Evolutionary conservation across 2,888 invertebrate species (phyloP), one percentile per base, ranked within the genome.

Genomic region (Synergus laeviventris): DNA sequence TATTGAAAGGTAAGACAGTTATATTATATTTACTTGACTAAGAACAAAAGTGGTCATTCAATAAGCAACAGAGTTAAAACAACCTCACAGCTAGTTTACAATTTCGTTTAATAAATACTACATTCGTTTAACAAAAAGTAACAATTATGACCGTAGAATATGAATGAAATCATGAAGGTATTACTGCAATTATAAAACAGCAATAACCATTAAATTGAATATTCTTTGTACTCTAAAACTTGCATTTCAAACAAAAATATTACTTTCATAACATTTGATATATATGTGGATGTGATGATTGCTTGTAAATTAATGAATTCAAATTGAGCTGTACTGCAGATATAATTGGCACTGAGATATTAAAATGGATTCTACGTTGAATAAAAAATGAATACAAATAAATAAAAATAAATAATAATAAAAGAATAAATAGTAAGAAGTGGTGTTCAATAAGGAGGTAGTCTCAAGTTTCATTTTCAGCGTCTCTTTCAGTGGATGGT

Each of bases 391-490:
- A 81, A 75, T 78, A 79, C 76, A 76, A 82, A 79, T 79, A 79
- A 80, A 76, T 76, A 80, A 78, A 66, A 78, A 80, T 78, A 74
- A 75, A 70, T 64, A 64, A 45, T 0, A 56, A 39, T 61, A 66
- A 38, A 21, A 21, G 56, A 21, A 21, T 21, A 12, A 21, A 9
- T 45, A 21, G 2, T 24, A 49, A 45, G 16, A 64, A 21, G 42
- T 49, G 16, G 24, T 70, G 8, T 70, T 45, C 14, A 45, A 45
- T n/a, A 16, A 49, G 36, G 16, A 75, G 76, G 80, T 77, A 73
- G 76, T 79, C 79, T 83, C 80, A 88, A 61, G 90, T 88, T 81
- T 91, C 90, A 82, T 91, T 90, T 59, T 91, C 90, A 73, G 87
- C 87, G 78, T 90, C 90, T 42, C 83, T 84, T 76, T 89, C 88